These are phyloP conservation scores for Phrynocephalus versicolor DNA, from an alignment of 2,113 vertebrate genomes.

Conservation along the genomic window DNA sequence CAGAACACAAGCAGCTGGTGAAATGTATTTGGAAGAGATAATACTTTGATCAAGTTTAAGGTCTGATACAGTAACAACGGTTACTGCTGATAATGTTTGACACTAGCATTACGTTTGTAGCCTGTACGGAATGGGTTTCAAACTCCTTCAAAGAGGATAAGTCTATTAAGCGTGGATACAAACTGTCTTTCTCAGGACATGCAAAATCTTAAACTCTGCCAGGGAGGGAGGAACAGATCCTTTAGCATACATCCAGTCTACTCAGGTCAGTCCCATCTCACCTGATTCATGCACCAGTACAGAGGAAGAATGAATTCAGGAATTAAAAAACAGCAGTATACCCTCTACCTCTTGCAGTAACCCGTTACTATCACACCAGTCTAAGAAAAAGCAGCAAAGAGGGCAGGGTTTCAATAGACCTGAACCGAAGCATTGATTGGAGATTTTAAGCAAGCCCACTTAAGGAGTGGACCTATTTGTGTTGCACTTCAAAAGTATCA, in stretches of 20 bases:
- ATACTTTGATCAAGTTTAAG: not conserved
- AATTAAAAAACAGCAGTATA: not conserved
- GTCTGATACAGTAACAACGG: not conserved
- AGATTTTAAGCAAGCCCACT: not conserved
- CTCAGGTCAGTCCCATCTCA: not conserved
- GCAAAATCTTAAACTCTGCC: not conserved
- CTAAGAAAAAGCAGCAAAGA: not conserved
- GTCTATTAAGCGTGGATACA: not conserved
- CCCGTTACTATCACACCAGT: not conserved
- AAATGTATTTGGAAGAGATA: not conserved
- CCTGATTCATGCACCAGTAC: not conserved
- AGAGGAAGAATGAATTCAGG: not conserved
- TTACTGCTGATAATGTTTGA: not conserved
- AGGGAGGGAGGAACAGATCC: not conserved
- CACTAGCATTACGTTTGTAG: not conserved
- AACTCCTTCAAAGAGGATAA: not conserved
- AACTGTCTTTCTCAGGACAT: not conserved
- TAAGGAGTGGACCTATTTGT: not conserved
- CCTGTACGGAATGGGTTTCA: not conserved
- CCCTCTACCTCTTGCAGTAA: not conserved
- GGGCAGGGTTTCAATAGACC: not conserved
- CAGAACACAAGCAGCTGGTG: not conserved
- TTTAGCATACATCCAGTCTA: not conserved
- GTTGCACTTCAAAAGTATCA: not conserved
- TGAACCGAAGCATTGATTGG: not conserved